phyloP scores from a whole-genome alignment of 2,888 invertebrate species.

The Acrobasis consociella region DNA sequence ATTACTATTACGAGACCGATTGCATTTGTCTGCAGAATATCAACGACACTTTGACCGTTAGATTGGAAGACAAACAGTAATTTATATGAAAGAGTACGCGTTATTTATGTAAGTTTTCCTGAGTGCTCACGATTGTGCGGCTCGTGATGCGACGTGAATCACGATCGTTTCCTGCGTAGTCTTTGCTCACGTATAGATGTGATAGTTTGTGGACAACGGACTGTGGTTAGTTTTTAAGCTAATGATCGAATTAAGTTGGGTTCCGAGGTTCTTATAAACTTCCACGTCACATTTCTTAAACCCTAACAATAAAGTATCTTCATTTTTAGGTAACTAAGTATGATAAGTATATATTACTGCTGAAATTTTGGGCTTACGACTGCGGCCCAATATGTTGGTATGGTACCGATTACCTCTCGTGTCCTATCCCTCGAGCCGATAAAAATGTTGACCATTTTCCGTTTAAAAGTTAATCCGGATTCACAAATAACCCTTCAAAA shows the following conservation, averaged over 20 bases:
- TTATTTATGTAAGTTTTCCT: conserved; percentile 55
- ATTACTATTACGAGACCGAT: background rate
- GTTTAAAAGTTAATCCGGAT: no score
- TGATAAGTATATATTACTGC: no score
- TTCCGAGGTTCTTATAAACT: no score
- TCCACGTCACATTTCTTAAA: no score
- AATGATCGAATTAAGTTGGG: no score
- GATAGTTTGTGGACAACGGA: background rate
- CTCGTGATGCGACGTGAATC: conserved; percentile 56
- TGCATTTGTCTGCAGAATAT: background rate
- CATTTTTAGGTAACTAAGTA: no score
- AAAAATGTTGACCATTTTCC: background rate
- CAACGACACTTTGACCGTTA: conserved; percentile 29
- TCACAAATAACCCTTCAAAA: conserved; percentile 5
- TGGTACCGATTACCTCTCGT: no score
- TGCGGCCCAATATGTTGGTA: no score
- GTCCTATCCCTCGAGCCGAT: no score
- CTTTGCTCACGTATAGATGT: conserved; percentile 17
- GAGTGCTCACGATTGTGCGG: conserved; percentile 58
- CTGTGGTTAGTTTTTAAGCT: background rate
- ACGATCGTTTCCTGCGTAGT: conserved; percentile 37
- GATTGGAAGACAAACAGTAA: conserved; percentile 35
- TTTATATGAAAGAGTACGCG: conserved; percentile 39
- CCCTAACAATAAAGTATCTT: no score
- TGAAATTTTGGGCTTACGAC: no score